Base-by-base conservation (phyloP, 2,888 invertebrate genomes). In the Drosophila setosimentum region DNA sequence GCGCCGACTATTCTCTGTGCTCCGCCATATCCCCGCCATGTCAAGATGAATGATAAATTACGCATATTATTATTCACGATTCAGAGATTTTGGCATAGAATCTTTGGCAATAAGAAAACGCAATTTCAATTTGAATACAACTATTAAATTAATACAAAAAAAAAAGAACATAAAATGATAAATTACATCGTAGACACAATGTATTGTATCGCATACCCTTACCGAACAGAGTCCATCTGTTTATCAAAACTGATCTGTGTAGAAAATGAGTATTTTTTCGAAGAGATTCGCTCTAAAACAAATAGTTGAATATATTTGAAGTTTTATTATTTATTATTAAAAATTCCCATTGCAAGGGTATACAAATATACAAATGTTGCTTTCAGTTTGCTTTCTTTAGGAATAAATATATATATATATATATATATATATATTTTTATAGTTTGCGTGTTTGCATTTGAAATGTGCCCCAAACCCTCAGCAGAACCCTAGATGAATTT, bases 1-100 rank as follows among this genome's bases (percentile, higher is more conserved):
- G 72, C 70, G 81, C 91, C 91, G 91, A 42, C 55, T 29, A 5
- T 33, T 29, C 40, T 32, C 60, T 48, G 57, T 29, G 53, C 40
- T 42, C 35, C 16, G 6, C 18, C 53, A 58, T 61, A 53, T 60
- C 40, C 24, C 24, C 45, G 13, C 45, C 37, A n/a, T 13, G 58
- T 35, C 54, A 67, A 32, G 21, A 64, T 37, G 10, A 3, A 30
- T 27, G 30, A 30, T 16, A 8, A n/a, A 21, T 18, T 37, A 24
- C 6, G 29, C 27, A 30, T 49, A 59, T 53, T 49, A 59, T 53
- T 48, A 48, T 45, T 67, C 32, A 61, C 40, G 24, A 49, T 48
- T 55, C 42, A 63, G 33, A 49, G 68, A 50, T 68, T 70, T 69
- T 62, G 32, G 42, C 59, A 29, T 21, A 35, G 35, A 50, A 50